Evolutionary conservation across 2,888 invertebrate species (phyloP).

Genomic region (Amblyteles armatorius): DNA sequence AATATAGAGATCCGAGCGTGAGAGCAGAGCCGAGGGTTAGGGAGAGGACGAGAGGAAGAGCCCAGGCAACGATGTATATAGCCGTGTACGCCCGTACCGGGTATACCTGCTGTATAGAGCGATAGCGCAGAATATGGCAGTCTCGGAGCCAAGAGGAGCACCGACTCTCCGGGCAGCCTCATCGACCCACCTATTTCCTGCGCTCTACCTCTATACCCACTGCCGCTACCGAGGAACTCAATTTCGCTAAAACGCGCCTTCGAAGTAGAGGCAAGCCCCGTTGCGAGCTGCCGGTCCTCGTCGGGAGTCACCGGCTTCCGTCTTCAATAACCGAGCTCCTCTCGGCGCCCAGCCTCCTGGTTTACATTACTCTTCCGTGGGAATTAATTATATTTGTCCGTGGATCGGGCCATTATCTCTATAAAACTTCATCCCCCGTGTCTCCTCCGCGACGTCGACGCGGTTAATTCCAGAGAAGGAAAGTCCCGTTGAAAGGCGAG

Average conservation of each 20-base stretch:
- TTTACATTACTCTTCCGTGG: constrained; percentile 23
- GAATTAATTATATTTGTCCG: not conserved
- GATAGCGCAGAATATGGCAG: constrained; percentile 12
- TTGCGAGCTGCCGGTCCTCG: constrained; percentile 14
- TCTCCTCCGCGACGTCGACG: not conserved
- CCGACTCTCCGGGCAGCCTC: constrained; percentile 46
- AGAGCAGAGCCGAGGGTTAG: constrained; percentile 34
- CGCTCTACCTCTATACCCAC: constrained; percentile 40
- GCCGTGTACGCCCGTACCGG: constrained; percentile 41
- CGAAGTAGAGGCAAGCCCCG: constrained; percentile 27
- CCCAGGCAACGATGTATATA: constrained; percentile 37
- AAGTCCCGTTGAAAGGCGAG: constrained; percentile 8
- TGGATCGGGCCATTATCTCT: not conserved
- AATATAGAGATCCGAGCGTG: constrained; percentile 45
- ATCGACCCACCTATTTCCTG: constrained; percentile 54
- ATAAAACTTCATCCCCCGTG: not conserved
- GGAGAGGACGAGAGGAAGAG: constrained; percentile 39
- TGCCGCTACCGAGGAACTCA: constrained; percentile 73
- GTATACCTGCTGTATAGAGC: not conserved
- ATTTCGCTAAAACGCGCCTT: constrained; percentile 81
- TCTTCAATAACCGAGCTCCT: constrained; percentile 33
- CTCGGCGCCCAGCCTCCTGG: constrained; percentile 17
- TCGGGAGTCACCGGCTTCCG: not conserved
- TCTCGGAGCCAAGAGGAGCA: constrained; percentile 36
- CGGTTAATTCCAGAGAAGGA: not conserved